Base-by-base conservation (phyloP, 2,888 invertebrate species). In the Maniola hyperantus region DNA sequence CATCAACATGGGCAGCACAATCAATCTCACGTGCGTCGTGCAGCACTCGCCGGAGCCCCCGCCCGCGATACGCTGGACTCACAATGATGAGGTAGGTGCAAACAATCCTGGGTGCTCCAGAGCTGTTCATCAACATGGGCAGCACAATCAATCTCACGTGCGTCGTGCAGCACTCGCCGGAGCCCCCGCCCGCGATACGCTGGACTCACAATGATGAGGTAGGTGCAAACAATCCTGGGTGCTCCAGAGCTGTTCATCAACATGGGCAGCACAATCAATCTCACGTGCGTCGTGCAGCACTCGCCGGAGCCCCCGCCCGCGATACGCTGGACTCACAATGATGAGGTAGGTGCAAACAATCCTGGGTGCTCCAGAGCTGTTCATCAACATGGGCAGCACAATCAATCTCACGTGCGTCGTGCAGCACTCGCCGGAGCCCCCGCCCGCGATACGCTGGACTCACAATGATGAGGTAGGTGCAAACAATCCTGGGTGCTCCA, bases 281-380 rank as follows among this genome's bases (percentile, higher is more conserved):
- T 26, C 26, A 26, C 26, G 1, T 26, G 26, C 26, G 26, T 26
- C 26, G 26, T 26, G 26, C 26, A 26, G 26, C 26, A 26, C 26
- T 26, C 26, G 26, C 26, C 26, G 26, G 26, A 26, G 4, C 26
- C 26, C 1, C 26, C 26, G 2, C 95, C 96, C 36, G 95, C 96
- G 67, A 97, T 97, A 78, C 95, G 95, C 82, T 97, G 97, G 97
- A 97, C 97, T 51, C 97, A 97, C 84, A 96, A 97, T 84, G 95
- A 95, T 81, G 94, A 96, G 94, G 97, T 97, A 88, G 1, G 11
- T 46, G n/a, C 44, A 13, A 46, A n/a, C 44, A n/a, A n/a, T 13
- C 39, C 39, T 39, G 72, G 96, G 96, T 0, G 96, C 95, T 46
- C 96, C 96, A 53, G 96, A 96, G 84, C 93, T 96, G 88, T 96